Evolutionary conservation across 2,113 vertebrate species (phyloP), one percentile per base, ranked within the genome.

Genomic region (Gymnobelideus leadbeateri): DNA sequence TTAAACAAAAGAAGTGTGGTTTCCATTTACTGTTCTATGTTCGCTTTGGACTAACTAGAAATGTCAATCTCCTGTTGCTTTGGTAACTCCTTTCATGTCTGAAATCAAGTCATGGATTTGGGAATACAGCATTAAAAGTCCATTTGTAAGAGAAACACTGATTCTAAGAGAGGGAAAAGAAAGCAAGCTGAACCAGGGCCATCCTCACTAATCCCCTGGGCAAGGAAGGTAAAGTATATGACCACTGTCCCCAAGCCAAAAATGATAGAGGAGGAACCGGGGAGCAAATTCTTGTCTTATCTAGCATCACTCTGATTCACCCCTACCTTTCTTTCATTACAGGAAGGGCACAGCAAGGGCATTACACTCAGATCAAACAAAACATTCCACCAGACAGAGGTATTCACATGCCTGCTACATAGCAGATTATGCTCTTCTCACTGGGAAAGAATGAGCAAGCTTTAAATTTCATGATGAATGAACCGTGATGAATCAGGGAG

Each of bases 271-370:
- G 96, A 97, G 97, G 91, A 96, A 97, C 95, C 94, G 92, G 95
- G 92, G 96, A 92, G 96, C 92, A 95, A 98, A 98, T 98, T 98
- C 98, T 97, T 97, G 61, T 95, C 98, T 98, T 99, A 99, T 99
- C 98, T 98, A 96, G 89, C 93, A 98, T 97, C 91, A 96, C 95
- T 97, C 92, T 98, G 97, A 98, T 96, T 98, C 96, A 95, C 77
- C 98, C 96, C 96, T 84, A 97, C 98, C 98, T 98, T 98, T 97
- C 97, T 97, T 98, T 98, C 96, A 97, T 96, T 97, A 98, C 97
- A 98, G 98, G 98, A 99, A 98, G 98, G 98, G 97, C 98, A 98
- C 91, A 96, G 96, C 93, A 98, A 98, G 98, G 98, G 95, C 97
- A 98, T 93, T 96, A 84, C 92, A 94, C 91, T 96, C 94, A 93